Base-by-base conservation (phyloP, 2,113 vertebrate genomes). In the Gymnobelideus leadbeateri region DNA sequence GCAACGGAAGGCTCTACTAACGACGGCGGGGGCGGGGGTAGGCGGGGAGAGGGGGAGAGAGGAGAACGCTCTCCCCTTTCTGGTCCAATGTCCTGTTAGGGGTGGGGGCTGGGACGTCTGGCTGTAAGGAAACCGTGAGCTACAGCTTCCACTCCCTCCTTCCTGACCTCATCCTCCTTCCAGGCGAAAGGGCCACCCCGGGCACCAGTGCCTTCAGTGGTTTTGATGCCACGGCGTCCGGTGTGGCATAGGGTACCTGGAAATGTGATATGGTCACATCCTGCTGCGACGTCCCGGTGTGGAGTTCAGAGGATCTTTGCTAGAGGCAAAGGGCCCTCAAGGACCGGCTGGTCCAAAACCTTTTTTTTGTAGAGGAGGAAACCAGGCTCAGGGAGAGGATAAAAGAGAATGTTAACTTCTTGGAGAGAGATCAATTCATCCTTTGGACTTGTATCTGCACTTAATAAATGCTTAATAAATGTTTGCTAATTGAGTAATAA, bases 1-100 rank as follows among this genome's bases (percentile, higher is more conserved):
- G 93, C 94, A 91, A 96, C 96, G 92, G 90, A 14, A 50, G 19
- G 51, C 55, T 7, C 55, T 84, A 89, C 4, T 0, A 43, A n/a
- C 89, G 1, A 12, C 49, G 19, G 68, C n/a, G 68, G 68, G n/a
- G 68, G 68, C 7, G n/a, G 68, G 37, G 37, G 68, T 43, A 84
- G 68, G 37, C 6, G 68, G 68, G 68, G 68, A 90, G 89, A 50
- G 47, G 24, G 49, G 89, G 89, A 46, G 24, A 31, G 24, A 16
- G 21, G 89, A 89, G 89, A 50, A 31, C 47, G 5, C 9, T 31
- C 51, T 55, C 52, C 89, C 84, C 89, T 0, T 12, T 52, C 2
- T 7, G 5, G 37, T 10, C 90, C 24, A 46, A 8, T 68, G 93
- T 94, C 26, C 24, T 57, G 19, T 46, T 0, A 7, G 26, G 24